Conservation (phyloP, 1,140 invertebrate species). For the Homarus americanus region DNA sequence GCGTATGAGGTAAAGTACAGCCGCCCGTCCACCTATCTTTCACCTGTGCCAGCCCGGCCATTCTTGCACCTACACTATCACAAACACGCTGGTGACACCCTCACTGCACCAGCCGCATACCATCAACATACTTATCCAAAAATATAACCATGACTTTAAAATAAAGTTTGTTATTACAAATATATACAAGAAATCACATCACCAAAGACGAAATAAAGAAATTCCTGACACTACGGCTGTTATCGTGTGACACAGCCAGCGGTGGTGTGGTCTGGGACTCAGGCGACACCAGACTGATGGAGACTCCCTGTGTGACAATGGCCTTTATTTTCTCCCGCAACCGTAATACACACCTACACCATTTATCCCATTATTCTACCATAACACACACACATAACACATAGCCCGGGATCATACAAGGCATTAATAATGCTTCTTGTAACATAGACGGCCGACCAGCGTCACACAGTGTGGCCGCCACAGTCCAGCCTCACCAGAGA, state of each 20-base stretch:
- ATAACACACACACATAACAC: not conserved
- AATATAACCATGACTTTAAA: conserved; percentile 47
- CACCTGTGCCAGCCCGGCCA: not conserved
- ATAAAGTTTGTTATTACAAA: conserved; percentile 34
- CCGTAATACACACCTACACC: not conserved
- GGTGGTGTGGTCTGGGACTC: not conserved
- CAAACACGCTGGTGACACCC: not conserved
- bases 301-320: not conserved
- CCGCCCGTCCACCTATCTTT: not conserved
- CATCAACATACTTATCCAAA: conserved; percentile 29
- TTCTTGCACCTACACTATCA: not conserved
- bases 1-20: not conserved
- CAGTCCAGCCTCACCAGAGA: not conserved
- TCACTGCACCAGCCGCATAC: conserved; percentile 12
- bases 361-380: not conserved
- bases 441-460: not conserved
- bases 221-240: conserved; percentile 43
- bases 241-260: not conserved
- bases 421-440: not conserved
- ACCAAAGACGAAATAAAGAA: conserved; percentile 33
- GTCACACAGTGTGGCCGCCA: not conserved
- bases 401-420: not conserved
- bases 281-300: not conserved
- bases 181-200: conserved; percentile 48
- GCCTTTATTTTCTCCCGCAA: not conserved